Evolutionary conservation across 2,888 invertebrate species (phyloP).

Genomic region (Andrena bucephala): DNA sequence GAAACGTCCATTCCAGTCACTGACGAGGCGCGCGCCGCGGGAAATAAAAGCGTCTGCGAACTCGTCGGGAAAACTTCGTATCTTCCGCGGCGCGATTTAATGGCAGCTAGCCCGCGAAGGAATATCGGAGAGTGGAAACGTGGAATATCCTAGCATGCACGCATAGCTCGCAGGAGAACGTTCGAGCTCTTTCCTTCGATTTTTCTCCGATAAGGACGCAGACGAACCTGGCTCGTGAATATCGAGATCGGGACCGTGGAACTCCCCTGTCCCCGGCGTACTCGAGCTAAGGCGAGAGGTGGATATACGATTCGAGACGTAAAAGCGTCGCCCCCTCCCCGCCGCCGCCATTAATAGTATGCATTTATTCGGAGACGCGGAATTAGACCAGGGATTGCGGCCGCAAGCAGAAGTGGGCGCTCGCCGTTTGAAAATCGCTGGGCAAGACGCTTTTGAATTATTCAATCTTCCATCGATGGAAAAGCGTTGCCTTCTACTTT

Average conservation of each 20-base stretch:
- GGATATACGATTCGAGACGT: slow-evolving; percentile 72
- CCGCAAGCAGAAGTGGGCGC: slow-evolving; percentile 71
- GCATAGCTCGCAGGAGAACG: slow-evolving; percentile 37
- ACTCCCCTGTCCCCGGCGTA: slow-evolving; percentile 48
- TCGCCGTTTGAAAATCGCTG: slow-evolving; percentile 78
- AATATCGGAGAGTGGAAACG: slow-evolving; percentile 37
- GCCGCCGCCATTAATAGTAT: slow-evolving; percentile 75
- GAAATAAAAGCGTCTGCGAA: slow-evolving; percentile 27
- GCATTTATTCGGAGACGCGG: slow-evolving; percentile 79
- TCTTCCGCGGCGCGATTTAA: slow-evolving; percentile 28
- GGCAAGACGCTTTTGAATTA: slow-evolving; percentile 80
- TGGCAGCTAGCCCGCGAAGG: slow-evolving; percentile 18
- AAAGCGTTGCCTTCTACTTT: slow-evolving; percentile 72
- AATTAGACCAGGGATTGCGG: slow-evolving; percentile 79
- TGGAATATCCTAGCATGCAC: slow-evolving; percentile 41
- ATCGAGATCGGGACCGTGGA: slow-evolving; percentile 65
- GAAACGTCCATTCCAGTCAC: background rate
- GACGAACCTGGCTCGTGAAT: slow-evolving; percentile 55
- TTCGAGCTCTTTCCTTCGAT: slow-evolving; percentile 51
- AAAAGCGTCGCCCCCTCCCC: slow-evolving; percentile 65
- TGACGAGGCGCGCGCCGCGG: background rate
- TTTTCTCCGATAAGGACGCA: slow-evolving; percentile 38
- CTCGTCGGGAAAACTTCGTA: background rate
- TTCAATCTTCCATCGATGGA: slow-evolving; percentile 79
- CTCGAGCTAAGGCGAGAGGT: slow-evolving; percentile 45